Conservation (phyloP, 2,888 invertebrate species). For the Stenotaenia linearis region DNA sequence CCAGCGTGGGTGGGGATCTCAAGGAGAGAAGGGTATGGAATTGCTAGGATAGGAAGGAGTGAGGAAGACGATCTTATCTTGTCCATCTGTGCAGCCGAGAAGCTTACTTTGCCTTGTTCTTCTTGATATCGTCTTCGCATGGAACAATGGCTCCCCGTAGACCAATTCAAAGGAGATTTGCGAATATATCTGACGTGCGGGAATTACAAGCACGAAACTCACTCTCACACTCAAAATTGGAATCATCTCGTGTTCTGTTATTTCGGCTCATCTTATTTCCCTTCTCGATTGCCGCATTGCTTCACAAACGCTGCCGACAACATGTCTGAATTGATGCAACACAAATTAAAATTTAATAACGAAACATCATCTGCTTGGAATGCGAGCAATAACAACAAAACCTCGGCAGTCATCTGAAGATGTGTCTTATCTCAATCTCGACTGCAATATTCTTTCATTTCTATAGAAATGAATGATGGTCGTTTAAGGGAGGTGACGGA, state of each 20-base stretch:
- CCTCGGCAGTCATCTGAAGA: neutral
- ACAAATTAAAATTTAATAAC: slow-evolving; percentile 17
- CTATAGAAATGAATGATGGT: neutral
- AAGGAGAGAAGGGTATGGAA: neutral
- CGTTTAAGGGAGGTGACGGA: neutral
- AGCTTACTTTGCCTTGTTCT: slow-evolving; percentile 21
- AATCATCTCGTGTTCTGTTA: slow-evolving; percentile 15
- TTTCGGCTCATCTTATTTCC: slow-evolving; percentile 20
- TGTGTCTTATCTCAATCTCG: neutral
- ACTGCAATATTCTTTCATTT: neutral
- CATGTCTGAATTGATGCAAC: neutral
- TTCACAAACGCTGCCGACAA: neutral
- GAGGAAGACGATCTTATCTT: slow-evolving; percentile 1
- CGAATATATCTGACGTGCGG: slow-evolving; percentile 30
- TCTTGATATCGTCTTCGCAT: slow-evolving; percentile 20
- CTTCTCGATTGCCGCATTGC: neutral
- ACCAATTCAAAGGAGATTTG: slow-evolving; percentile 32
- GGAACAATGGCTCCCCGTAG: slow-evolving; percentile 21
- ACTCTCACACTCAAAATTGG: slow-evolving; percentile 23
- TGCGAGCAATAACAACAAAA: neutral
- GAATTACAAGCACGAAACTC: slow-evolving; percentile 28
- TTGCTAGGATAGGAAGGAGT: neutral
- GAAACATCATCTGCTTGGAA: neutral
- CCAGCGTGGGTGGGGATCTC: neutral
- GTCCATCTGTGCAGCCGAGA: slow-evolving; percentile 24